Conservation (phyloP, 1,140 invertebrate genomes). For the Armadillidium nasatum region DNA sequence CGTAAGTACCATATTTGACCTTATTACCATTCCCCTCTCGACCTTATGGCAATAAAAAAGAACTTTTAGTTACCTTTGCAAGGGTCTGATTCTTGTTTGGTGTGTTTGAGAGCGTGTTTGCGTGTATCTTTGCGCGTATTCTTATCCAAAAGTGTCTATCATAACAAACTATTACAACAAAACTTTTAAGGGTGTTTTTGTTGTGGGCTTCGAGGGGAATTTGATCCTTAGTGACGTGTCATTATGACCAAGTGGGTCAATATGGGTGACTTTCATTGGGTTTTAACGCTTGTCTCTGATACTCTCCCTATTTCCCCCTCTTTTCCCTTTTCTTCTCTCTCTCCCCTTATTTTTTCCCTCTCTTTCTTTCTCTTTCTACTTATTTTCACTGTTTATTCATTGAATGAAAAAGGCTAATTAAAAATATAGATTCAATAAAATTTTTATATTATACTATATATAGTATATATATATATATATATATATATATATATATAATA, state of each 20-base stretch:
- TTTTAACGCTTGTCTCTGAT: background rate
- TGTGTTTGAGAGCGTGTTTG: background rate
- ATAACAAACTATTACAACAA: conserved; percentile 7
- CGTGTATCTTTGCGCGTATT: too few species aligned
- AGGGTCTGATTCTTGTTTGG: background rate
- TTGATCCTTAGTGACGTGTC: background rate
- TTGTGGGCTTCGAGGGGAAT: background rate
- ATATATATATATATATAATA: too few species aligned
- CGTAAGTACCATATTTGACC: background rate
- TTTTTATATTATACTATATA: background rate
- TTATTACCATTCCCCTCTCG: conserved; percentile 9
- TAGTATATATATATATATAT: conserved; percentile 2
- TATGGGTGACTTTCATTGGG: conserved; percentile 11
- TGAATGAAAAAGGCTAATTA: too few species aligned
- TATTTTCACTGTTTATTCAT: background rate
- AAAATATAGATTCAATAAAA: too few species aligned
- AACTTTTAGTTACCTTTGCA: conserved; percentile 10
- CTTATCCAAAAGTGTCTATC: background rate
- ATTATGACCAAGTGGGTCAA: conserved; percentile 9
- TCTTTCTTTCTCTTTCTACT: background rate
- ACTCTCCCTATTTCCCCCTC: background rate
- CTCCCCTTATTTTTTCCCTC: background rate
- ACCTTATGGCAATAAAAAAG: background rate
- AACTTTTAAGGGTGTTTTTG: background rate
- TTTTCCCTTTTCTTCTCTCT: background rate